Conservation (phyloP, 1,140 invertebrate species). For the Sipha flava region DNA sequence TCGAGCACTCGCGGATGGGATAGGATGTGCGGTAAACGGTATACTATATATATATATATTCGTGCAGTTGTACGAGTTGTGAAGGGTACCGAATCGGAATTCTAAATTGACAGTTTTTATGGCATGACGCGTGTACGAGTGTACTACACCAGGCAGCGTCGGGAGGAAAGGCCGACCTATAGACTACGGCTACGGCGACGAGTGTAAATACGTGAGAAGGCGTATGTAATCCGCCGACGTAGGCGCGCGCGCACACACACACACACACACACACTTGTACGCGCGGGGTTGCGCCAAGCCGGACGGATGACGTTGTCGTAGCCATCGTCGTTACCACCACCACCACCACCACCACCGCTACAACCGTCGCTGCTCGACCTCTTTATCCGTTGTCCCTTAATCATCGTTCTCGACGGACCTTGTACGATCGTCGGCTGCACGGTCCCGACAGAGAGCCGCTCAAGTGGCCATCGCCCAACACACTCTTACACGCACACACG, state of each 20-base stretch:
- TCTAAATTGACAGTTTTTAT: slow-evolving; percentile 14
- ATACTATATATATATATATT: too few species aligned
- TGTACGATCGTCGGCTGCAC: background rate
- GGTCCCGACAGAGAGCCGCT: background rate
- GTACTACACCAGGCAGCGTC: too few species aligned
- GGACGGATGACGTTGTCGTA: background rate
- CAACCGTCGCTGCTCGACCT: slow-evolving; percentile 2
- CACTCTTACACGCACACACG: too few species aligned
- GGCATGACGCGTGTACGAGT: background rate
- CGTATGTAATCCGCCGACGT: slow-evolving; percentile 27
- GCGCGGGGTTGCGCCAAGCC: too few species aligned
- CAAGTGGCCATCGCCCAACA: background rate
- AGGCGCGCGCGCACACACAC: background rate
- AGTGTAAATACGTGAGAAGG: slow-evolving; percentile 32
- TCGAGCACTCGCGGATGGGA: too few species aligned
- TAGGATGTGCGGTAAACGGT: too few species aligned
- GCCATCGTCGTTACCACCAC: too few species aligned
- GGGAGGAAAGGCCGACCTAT: too few species aligned
- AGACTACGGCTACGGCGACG: background rate
- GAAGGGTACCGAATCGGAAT: background rate
- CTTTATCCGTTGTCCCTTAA: slow-evolving; percentile 23
- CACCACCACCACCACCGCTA: too few species aligned
- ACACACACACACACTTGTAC: too few species aligned
- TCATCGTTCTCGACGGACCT: slow-evolving; percentile 21
- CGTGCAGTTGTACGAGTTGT: too few species aligned